Conservation (phyloP, 2,113 vertebrate genomes). For the Pardalotus punctatus region DNA sequence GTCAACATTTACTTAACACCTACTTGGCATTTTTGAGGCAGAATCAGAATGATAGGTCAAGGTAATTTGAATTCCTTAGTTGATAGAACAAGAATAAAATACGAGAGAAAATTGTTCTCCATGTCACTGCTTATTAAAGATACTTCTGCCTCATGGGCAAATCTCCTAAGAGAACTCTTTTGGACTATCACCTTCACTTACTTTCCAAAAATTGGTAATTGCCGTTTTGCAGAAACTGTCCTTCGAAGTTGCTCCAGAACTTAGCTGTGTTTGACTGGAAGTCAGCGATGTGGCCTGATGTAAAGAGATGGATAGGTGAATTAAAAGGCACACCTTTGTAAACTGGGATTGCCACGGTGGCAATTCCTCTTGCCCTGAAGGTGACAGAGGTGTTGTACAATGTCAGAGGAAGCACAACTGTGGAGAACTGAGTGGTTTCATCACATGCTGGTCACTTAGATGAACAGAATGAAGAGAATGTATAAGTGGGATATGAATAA, state of each 20-base stretch:
- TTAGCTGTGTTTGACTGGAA: background rate
- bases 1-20: background rate
- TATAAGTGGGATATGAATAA: constrained; percentile 39
- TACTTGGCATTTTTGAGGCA: background rate
- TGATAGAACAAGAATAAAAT: background rate
- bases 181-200: background rate
- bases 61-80: background rate
- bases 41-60: background rate
- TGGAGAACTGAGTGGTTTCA: background rate
- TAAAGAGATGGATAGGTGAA: background rate
- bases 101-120: background rate
- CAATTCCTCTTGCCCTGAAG: background rate
- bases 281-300: background rate
- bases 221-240: background rate
- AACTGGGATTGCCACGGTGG: background rate
- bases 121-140: background rate
- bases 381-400: background rate
- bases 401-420: background rate
- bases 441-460: constrained; percentile 34
- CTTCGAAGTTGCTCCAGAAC: background rate
- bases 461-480: constrained; percentile 38
- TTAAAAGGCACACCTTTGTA: background rate
- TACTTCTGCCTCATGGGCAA: background rate
- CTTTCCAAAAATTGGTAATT: background rate
- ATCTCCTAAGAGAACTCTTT: background rate